These are phyloP conservation scores for Aphidoletes aphidimyza DNA, from an alignment of 2,888 invertebrate genomes.

Conservation along the genomic window DNA sequence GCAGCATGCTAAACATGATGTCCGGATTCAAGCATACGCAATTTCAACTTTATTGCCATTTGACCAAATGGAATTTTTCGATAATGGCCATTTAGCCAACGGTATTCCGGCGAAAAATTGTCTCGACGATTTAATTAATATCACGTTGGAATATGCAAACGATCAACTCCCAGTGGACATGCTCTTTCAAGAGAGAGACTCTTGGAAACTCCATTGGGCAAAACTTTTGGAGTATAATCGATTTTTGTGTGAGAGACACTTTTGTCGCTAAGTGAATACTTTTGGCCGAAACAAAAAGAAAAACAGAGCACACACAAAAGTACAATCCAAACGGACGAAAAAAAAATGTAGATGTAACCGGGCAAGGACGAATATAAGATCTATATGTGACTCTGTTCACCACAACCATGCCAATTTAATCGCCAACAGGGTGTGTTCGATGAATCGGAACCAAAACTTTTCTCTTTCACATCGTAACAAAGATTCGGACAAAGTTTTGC, in stretches of 20 bases:
- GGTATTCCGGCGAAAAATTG: background rate
- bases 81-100: background rate
- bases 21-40: background rate
- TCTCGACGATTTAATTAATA: constrained; percentile 31
- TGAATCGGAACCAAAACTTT: background rate
- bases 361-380: too few species aligned
- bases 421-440: background rate
- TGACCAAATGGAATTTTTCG: background rate
- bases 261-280: background rate
- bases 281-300: background rate
- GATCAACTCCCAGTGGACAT: background rate
- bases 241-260: background rate
- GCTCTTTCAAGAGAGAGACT: background rate
- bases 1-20: background rate
- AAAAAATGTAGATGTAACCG: background rate
- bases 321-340: background rate
- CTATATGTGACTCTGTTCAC: too few species aligned
- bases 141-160: background rate
- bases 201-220: too few species aligned
- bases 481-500: background rate
- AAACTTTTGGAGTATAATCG: too few species aligned
- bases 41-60: background rate
- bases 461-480: background rate
- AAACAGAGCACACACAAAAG: background rate
- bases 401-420: background rate